Base-by-base conservation (phyloP, 2,797 vertebrate species). In the Antrozous pallidus region DNA sequence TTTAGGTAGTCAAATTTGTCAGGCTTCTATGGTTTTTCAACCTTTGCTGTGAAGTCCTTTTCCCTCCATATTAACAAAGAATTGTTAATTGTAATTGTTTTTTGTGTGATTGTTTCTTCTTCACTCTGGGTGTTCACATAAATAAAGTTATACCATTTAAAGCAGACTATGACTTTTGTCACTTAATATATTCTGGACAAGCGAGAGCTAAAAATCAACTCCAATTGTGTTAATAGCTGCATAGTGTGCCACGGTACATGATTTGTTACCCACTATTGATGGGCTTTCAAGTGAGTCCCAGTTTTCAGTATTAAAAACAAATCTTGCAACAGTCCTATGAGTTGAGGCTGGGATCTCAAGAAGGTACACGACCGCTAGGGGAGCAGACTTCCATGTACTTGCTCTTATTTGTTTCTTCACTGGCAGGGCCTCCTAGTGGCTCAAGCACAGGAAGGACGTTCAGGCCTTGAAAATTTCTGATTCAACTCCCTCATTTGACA, bases 391-490 rank as follows among this genome's bases (percentile, higher is more conserved):
- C n/a, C 49, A 28, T 1, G 1, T 0, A 3, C 18, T 70, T 6
- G 2, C 54, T 54, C 91, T 47, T 2, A 1, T 74, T 54, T 49
- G 38, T 69, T 81, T 95, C 49, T 81, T 84, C 18, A 28, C 84
- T 70, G 7, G n/a, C 24, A 88, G 54, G 0, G 90, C 71, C 87
- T 88, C 80, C 95, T 95, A 89, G 74, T 45, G 93, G 93, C 28
- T 88, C 31, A 80, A 56, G n/a, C 4, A 51, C 42, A 67, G 54
- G 38, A 88, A 82, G 31, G 5, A 10, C 5, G 20, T 7, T 40
- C 77, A 33, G 54, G n/a, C 2, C 49, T 82, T 75, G 8, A 82
- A 61, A n/a, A 42, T 31, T 81, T 87, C 75, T 73, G 40, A 82
- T 36, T 89, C 63, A 73, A 65, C 45, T 5, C 9, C 20, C 31